Evolutionary conservation across 2,797 vertebrate genomes (phyloP), one percentile per base, ranked within the genome.

Genomic region (Danio albolineatus): DNA sequence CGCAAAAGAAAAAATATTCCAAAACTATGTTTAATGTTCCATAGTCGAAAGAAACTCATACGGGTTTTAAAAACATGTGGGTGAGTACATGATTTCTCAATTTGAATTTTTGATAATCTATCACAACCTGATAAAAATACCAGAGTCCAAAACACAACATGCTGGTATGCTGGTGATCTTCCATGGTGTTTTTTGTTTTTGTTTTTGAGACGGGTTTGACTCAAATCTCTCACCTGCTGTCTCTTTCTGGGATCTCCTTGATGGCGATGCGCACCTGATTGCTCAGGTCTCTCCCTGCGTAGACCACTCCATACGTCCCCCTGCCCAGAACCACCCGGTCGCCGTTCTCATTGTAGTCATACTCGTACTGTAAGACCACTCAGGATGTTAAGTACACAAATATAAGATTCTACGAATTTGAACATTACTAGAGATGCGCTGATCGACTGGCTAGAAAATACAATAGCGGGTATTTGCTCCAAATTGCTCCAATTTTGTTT

Each of bases 251-350:
- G 76, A 98, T 97, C 92, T 98, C 96, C 88, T 98, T 98, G 90
- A 98, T 97, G 82, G 96, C 96, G 2, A 97, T 96, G 88, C 96
- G 96, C 1, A 96, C 95, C 85, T 95, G 95, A 76, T 95, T 97
- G 90, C 94, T 96, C 72, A 94, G 88, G 79, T 96, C 95, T 13
- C 96, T 93, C 60, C 96, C 96, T 0, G 96, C 96, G 0, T 97
- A 98, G 85, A 98, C 96, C 14, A 96, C 92, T 0, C 96, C 96
- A 0, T 96, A 97, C 0, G 96, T 97, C 59, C 96, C 96, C 86
- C 94, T 95, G 61, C 96, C 96, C 75, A 98, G 93, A 77, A 97
- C 89, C 84, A 96, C 94, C 79, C 94, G 91, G 85, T 96, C 91
- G 0, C 94, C 92, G 0, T 88, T 90, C 79, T 96, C 95, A 0